Conservation (phyloP, 2,797 vertebrate genomes). For the Orestias chungarensis region DNA sequence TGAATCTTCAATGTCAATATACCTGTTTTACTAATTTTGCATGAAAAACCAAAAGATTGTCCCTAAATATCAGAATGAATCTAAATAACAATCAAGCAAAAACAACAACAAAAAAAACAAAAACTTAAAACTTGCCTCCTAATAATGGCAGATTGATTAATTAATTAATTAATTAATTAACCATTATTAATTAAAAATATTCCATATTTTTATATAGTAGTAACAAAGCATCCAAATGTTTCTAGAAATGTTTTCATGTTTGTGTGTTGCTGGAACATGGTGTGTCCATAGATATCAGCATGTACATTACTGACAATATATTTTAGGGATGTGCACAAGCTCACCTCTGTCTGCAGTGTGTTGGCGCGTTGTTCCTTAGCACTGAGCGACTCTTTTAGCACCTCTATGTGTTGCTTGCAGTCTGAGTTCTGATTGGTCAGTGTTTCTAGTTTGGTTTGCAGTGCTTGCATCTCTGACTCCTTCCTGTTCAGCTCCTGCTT, state of each 20-base stretch:
- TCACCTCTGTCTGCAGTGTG: constrained; percentile 97
- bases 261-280: neutral
- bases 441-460: constrained; percentile 98
- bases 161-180: too few relatives aligned
- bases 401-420: constrained; percentile 98
- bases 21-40: neutral
- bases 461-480: constrained; percentile 95
- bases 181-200: neutral
- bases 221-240: too few relatives aligned
- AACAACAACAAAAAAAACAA: neutral
- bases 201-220: neutral
- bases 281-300: neutral
- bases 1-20: neutral
- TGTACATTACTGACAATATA: neutral
- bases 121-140: neutral
- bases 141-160: neutral
- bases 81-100: neutral
- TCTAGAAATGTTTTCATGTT: neutral
- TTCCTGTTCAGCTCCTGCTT: constrained; percentile 97
- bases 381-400: constrained; percentile 97
- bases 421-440: constrained; percentile 99
- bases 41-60: neutral
- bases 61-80: neutral
- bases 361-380: constrained; percentile 98
- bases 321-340: constrained; percentile 15